Evolutionary conservation across 2,888 invertebrate species (phyloP), one percentile per base, ranked within the genome.

Genomic region (Seladonia tumulorum): DNA sequence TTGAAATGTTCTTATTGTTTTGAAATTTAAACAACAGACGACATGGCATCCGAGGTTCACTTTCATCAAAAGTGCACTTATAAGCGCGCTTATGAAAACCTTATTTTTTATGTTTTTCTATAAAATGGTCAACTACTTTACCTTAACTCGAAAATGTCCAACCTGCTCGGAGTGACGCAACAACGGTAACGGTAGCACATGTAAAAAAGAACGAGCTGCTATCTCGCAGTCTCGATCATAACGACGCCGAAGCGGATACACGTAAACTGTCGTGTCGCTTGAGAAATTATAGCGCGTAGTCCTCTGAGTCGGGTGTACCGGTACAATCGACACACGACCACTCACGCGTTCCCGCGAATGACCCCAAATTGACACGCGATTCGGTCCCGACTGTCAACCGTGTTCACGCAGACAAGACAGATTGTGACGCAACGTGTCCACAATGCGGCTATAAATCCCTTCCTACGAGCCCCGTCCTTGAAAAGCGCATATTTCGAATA

Each of bases 261-360:
- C 29, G 76, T 70, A 49, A 76, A 53, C 29, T 73, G 72, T 57
- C 83, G 14, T 18, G 76, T 53, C 45, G 60, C 22, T 45, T 7
- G 45, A 45, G 35, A 29, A 79, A 85, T 72, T 73, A 76, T 29
- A 42, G 63, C 68, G 66, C 74, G 63, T 53, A 74, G 71, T 77
- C 45, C 77, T 47, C 42, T 63, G n/a, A 53, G 45, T n/a, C 63
- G 29, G 8, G 70, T 25, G 29, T n/a, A 0, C 22, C 1, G 3
- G 60, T 80, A 79, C 72, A 78, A 63, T 72, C 80, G 53, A 16
- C 12, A 16, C 12, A n/a, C 77, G 4, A 35, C 22, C 47, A 66
- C 75, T 47, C 45, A 45, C 49, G 66, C 74, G 71, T 45, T 25
- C 53, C 25, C 53, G 39, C 66, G 70, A 29, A 22, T 35, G 66